Percentiles rank a stretch among this genome's conserved stretches.
Evolutionary conservation across 2,113 vertebrate species (phyloP).

Genomic region (Tyrannus savana): DNA sequence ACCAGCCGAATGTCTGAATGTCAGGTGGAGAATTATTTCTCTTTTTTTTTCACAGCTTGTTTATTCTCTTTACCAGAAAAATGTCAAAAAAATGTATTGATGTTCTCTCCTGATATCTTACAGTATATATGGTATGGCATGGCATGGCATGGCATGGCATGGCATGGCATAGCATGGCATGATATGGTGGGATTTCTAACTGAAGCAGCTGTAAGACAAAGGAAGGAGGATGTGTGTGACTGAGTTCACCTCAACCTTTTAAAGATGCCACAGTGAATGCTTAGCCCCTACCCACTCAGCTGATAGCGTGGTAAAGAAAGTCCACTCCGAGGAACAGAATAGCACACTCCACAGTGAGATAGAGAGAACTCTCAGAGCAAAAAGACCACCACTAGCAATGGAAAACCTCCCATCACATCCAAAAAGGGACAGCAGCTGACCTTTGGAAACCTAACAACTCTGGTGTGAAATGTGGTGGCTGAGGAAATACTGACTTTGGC

Average conservation of each 20-base stretch:
- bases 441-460: background rate
- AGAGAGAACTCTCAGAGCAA: background rate
- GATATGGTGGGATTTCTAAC: background rate
- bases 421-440: background rate
- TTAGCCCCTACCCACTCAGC: background rate
- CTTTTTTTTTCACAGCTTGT: background rate
- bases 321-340: background rate
- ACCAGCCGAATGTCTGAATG: background rate
- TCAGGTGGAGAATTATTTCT: background rate
- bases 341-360: background rate
- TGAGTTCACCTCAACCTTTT: conserved; percentile 13
- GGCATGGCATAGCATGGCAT: accelerated
- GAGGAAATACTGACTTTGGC: background rate
- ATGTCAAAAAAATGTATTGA: background rate
- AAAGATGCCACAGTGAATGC: background rate
- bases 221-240: background rate
- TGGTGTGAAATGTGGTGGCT: background rate
- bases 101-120: background rate
- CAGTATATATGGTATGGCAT: accelerated
- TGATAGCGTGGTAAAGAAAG: background rate
- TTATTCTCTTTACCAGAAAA: background rate
- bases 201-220: background rate
- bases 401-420: background rate
- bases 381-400: background rate
- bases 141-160: background rate